Base-by-base conservation (phyloP, 2,888 invertebrate species). In the Drosophila nr. perissopoda region DNA sequence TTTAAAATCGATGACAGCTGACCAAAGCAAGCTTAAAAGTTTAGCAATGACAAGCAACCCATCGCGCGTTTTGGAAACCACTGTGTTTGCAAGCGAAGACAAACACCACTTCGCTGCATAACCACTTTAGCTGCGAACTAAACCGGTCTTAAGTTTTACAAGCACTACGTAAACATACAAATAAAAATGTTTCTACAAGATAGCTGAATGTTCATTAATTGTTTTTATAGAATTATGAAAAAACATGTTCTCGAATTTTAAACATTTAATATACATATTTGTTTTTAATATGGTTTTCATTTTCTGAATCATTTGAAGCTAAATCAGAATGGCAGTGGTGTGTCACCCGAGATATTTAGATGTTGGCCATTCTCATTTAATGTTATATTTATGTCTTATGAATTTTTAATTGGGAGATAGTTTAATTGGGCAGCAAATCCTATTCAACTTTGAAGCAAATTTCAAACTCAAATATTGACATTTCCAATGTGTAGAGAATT, bases 71-170 rank as follows among this genome's bases (percentile, higher is more conserved):
- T 72, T 51, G 13, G 11, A 2, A 5, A 7, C 2, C 8, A 31
- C 31, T 38, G 29, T n/a, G 31, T 25, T 10, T 33, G 6, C 0
- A 13, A 75, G 34, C 40, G 13, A 2, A 29, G 42, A 45, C 69
- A 68, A 21, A 29, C 21, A 68, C 68, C 68, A 10, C 2, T n/a
- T 4, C 2, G 3, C 11, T 7, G 4, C 5, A 18, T 7, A 7
- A 11, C 18, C 31, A 27, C 1, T n/a, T 33, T 29, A 58, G 53
- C 49, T 7, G 13, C 25, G 18, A 29, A 5, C 3, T 25, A 36
- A 76, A 73, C 74, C 57, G 52, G 78, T 68, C 73, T 63, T 0
- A 4, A 33, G 78, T 73, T 73, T 62, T 1, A 10, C 0, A 2
- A 0, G 13, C 33, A 16, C 33, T 73, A 27, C 1, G 2, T 10